These are phyloP conservation scores for Strigops habroptila DNA, from an alignment of 2,113 vertebrate genomes.

Conservation along the genomic window DNA sequence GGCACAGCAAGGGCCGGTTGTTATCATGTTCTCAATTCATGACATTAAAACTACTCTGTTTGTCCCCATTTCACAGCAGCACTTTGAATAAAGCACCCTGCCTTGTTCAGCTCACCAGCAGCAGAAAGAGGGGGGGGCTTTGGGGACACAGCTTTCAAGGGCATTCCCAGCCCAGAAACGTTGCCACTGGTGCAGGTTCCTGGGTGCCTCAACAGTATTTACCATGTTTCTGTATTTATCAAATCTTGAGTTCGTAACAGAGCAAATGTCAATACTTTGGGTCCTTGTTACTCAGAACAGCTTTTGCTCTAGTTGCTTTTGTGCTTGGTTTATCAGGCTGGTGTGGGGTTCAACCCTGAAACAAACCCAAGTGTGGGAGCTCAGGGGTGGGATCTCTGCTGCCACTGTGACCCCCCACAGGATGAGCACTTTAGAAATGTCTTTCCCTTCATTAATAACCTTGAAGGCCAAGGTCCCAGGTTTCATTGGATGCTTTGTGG, in stretches of 20 bases:
- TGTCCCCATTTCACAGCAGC: background rate
- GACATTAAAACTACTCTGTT: background rate
- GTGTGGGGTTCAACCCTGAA: background rate
- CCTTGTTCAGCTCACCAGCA: background rate
- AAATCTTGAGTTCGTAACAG: background rate
- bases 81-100: background rate
- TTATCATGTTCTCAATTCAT: background rate
- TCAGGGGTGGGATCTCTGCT: background rate
- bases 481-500: background rate
- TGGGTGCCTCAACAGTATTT: accelerated
- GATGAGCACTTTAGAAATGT: background rate
- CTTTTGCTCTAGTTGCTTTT: background rate
- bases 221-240: background rate
- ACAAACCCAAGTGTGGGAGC: background rate
- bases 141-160: background rate
- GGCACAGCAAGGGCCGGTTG: background rate
- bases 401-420: no score
- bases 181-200: background rate
- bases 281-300: background rate
- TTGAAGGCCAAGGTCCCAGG: background rate
- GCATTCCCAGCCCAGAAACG: background rate
- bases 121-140: no score
- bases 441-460: background rate
- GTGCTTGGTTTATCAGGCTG: background rate
- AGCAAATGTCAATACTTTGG: background rate